Evolutionary conservation across 2,797 vertebrate species (phyloP).

Genomic region (Picus viridis): DNA sequence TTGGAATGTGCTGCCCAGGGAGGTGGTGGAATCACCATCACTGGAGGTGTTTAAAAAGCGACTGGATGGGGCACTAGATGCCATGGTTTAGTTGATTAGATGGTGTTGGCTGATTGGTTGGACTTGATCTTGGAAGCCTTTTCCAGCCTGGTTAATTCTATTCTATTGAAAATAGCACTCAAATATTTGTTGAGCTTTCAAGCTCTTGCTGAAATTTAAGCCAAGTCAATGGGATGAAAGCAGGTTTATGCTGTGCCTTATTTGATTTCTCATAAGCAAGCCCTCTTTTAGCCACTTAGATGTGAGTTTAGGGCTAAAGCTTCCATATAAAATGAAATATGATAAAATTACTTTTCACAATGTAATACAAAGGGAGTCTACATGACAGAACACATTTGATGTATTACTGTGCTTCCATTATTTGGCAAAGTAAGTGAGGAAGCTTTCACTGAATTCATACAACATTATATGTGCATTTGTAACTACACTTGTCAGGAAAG

Average conservation of each 20-base stretch:
- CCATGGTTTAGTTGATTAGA: too few species aligned
- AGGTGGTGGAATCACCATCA: too few species aligned
- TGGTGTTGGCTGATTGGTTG: too few species aligned
- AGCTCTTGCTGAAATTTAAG: background rate
- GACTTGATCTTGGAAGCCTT: too few species aligned
- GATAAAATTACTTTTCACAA: background rate
- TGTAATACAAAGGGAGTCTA: background rate
- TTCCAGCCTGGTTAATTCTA: too few species aligned
- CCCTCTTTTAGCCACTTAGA: background rate
- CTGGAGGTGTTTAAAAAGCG: too few species aligned
- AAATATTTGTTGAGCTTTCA: background rate
- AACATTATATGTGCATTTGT: slow-evolving; percentile 4
- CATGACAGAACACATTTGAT: background rate
- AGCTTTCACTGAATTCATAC: slow-evolving; percentile 21
- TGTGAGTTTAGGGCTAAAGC: background rate
- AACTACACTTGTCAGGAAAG: background rate
- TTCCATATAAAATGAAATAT: background rate
- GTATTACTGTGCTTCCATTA: background rate
- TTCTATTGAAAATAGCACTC: background rate
- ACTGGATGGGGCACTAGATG: too few species aligned
- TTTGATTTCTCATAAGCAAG: background rate
- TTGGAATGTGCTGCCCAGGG: too few species aligned
- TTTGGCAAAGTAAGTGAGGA: background rate
- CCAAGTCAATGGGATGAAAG: background rate
- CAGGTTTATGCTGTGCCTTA: background rate